A percentile compares a stretch with the other conserved stretches of the same genome.
These are phyloP conservation scores for Drosophila suboccidentalis DNA, from an alignment of 2,888 invertebrate genomes.

Conservation along the genomic window DNA sequence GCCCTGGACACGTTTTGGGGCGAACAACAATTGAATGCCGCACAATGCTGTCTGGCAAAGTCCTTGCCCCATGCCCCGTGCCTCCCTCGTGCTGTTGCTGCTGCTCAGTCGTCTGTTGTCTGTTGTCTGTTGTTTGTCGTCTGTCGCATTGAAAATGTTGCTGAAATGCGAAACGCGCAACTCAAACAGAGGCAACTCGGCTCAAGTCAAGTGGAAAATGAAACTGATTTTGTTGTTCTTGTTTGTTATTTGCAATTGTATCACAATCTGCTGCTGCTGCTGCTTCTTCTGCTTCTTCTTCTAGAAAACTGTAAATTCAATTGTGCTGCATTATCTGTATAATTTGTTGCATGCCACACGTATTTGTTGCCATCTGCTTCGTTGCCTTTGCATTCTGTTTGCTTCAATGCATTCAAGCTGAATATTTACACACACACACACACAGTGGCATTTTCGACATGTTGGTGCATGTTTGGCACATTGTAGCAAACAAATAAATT, in stretches of 20 bases:
- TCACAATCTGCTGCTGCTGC: conserved; percentile 16
- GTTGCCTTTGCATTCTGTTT: conserved; percentile 24
- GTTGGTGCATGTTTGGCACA: conserved; percentile 40
- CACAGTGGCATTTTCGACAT: conserved; percentile 18
- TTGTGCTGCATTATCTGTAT: conserved; percentile 73
- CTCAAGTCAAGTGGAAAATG: conserved; percentile 78
- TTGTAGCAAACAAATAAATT: conserved; percentile 53
- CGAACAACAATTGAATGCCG: conserved; percentile 58
- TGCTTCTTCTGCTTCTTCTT: conserved; percentile 22
- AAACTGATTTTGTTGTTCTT: conserved; percentile 62
- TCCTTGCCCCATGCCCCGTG: conserved; percentile 33
- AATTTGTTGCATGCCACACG: conserved; percentile 63
- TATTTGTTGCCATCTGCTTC: conserved; percentile 43
- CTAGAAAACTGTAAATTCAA: conserved; percentile 64
- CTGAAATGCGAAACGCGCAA: conserved; percentile 75
- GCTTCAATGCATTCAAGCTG: conserved; percentile 53
- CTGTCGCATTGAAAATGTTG: conserved; percentile 70
- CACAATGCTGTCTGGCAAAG: conserved; percentile 67
- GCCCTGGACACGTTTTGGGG: background rate
- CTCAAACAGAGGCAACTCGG: conserved; percentile 56
- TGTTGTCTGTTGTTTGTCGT: conserved; percentile 45
- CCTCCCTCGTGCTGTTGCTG: conserved; percentile 14
- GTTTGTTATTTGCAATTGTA: conserved; percentile 36
- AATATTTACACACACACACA: conserved; percentile 36
- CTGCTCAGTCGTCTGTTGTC: conserved; percentile 34